Evolutionary conservation across 2,113 vertebrate genomes (phyloP).

Genomic region (Scytalopus superciliaris): DNA sequence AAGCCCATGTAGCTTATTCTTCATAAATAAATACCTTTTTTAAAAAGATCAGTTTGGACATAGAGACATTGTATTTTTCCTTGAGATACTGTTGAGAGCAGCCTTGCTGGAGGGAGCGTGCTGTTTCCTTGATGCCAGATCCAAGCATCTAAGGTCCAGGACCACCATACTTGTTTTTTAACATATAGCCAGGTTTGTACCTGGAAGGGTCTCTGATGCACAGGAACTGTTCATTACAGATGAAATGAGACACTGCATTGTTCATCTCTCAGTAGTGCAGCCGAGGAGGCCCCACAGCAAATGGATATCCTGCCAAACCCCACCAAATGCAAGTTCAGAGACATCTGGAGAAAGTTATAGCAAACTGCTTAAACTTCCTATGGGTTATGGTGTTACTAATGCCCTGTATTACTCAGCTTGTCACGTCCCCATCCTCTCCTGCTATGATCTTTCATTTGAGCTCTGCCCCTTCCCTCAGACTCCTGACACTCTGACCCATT

Average conservation of each 20-base stretch:
- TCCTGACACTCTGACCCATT: background rate
- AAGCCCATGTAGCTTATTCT: conserved; percentile 15
- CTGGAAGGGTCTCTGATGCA: background rate
- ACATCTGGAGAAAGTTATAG: background rate
- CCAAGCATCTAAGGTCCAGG: background rate
- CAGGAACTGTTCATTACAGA: background rate
- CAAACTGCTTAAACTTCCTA: background rate
- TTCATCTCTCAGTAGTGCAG: background rate
- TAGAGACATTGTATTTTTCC: background rate
- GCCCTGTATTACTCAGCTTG: background rate
- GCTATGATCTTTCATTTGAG: background rate
- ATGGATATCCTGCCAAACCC: background rate
- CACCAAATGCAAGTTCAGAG: background rate
- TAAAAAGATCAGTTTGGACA: background rate
- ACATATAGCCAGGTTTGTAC: background rate
- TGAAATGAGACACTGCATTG: background rate
- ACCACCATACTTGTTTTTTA: background rate
- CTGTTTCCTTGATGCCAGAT: background rate
- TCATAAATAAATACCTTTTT: conserved; percentile 10
- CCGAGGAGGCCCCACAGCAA: background rate
- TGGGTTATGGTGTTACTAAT: background rate
- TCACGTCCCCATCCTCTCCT: background rate
- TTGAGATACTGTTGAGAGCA: background rate
- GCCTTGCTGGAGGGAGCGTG: background rate
- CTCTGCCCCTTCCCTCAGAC: background rate